Evolutionary conservation across 1,140 invertebrate species (phyloP), one percentile per base, ranked within the genome.

Genomic region (Galleria mellonella): DNA sequence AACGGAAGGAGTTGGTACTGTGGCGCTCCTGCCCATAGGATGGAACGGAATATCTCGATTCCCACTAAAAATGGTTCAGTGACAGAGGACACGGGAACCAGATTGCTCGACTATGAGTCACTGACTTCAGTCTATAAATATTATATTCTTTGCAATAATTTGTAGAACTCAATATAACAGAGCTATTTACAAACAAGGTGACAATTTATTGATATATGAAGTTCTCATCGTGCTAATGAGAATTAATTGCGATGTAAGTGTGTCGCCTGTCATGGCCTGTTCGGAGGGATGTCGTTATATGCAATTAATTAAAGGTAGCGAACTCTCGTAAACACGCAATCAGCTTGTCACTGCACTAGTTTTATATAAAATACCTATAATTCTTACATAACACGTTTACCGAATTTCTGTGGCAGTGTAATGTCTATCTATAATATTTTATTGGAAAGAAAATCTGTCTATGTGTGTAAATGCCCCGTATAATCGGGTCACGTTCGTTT

Each of bases 131-230:
- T 32, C 62, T 82, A 75, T 74, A 55, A 70, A 67, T 73, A 72
- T 57, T 42, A 54, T 49, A 74, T 74, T 74, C 68, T 74, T 74
- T 72, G 51, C 57, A 64, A 56, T 65, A 55, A 66, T 60, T 64
- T 56, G 62, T 56, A 58, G 38, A 36, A 46, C 62, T 76, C 49
- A 64, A 60, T 62, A 72, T 71, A 73, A 40, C 27, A 35, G 10
- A 33, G 47, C 60, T 70, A 76, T 76, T 72, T 72, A 72, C 60
- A 72, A 68, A 72, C 59, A 62, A 68, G 49, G 52, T 72, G 72
- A 73, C 65, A 77, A 65, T 62, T 63, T 71, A 72, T 68, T 82
- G 71, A 78, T 57, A 46, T 60, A 63, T 64, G 51, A 47, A 60
- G 52, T 57, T 45, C 49, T 55, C 48, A 49, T 39, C 54, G 39